Base-by-base conservation (phyloP, 1,140 invertebrate species). In the Teleopsis dalmanni region DNA sequence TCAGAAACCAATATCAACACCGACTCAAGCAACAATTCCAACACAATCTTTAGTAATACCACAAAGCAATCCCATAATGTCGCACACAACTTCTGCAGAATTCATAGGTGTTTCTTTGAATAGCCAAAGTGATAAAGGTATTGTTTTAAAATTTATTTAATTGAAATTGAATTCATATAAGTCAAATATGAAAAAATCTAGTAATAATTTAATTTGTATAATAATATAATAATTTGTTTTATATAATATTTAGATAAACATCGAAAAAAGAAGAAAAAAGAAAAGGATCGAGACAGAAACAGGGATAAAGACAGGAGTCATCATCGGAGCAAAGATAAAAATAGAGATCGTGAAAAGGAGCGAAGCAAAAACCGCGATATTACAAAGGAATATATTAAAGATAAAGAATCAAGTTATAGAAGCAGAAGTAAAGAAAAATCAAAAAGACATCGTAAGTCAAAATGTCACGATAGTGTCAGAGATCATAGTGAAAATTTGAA, bases 401-500 rank as follows among this genome's bases (percentile, higher is more conserved):
- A 52, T n/a, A 52, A 48, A 21, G 50, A 48, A 18, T 14, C 36
- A 21, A 35, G 45, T 21, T 23, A 31, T 14, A 29, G 25, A 23
- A 19, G 43, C 3, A 64, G 59, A 35, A 59, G 62, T 57, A 31
- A 56, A 59, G 46, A 34, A 3, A 36, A 18, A 7, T 14, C 34
- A 11, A 50, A 60, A 60, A 53, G 66, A 56, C 38, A 41, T 41
- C 27, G 18, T 29, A 43, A 31, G 5, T n/a, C 11, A 7, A 26
- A 47, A 18, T 8, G 42, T 10, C 1, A 45, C 43, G 4, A 45
- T 27, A 48, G 40, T 26, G 36, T 31, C 31, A 31, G 43, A 33
- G 33, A 47, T 23, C 26, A 44, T 8, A 36, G 31, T 23, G 25
- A 22, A 16, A 9, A 38, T 21, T 48, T 25, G 16, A 34, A 25